Percentiles rank a stretch among this genome's conserved stretches.
These are phyloP conservation scores for Suillia variegata DNA, from an alignment of 2,888 invertebrate genomes.

Conservation along the genomic window DNA sequence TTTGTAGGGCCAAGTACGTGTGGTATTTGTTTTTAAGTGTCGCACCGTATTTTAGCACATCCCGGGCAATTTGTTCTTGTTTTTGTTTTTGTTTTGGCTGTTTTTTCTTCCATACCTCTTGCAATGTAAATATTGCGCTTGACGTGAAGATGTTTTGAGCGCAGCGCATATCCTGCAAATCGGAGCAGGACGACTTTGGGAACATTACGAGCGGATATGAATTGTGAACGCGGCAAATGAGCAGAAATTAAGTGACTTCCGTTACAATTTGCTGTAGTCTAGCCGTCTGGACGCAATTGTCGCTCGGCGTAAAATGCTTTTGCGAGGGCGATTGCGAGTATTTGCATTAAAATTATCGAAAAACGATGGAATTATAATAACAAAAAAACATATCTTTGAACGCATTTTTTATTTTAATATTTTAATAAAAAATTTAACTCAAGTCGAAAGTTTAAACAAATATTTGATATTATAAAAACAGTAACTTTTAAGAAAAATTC, in stretches of 20 bases:
- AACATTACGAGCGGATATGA: conserved; percentile 57
- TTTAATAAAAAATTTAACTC: too few relatives aligned
- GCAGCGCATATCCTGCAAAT: conserved; percentile 1
- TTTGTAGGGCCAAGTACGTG: conserved; percentile 10
- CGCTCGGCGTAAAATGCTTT: background rate
- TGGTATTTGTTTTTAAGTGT: conserved; percentile 25
- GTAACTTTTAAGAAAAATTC: too few relatives aligned
- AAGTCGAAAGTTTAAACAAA: too few relatives aligned
- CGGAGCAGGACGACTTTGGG: conserved; percentile 13
- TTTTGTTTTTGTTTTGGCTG: too few relatives aligned
- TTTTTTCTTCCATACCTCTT: too few relatives aligned
- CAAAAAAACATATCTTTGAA: too few relatives aligned
- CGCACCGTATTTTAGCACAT: conserved; percentile 7
- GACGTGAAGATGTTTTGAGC: background rate
- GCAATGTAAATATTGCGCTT: background rate
- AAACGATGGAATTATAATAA: too few relatives aligned
- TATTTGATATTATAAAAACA: too few relatives aligned
- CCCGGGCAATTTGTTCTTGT: background rate
- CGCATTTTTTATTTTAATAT: too few relatives aligned
- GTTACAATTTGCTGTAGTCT: conserved; percentile 50
- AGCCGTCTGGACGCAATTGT: conserved; percentile 52
- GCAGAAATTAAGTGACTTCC: conserved; percentile 59
- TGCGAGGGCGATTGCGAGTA: too few relatives aligned
- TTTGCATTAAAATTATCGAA: too few relatives aligned
- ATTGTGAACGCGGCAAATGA: conserved; percentile 51